phyloP scores from a whole-genome alignment of 92 coral and sea anemone genomes.

The Bergia sp. region DNA sequence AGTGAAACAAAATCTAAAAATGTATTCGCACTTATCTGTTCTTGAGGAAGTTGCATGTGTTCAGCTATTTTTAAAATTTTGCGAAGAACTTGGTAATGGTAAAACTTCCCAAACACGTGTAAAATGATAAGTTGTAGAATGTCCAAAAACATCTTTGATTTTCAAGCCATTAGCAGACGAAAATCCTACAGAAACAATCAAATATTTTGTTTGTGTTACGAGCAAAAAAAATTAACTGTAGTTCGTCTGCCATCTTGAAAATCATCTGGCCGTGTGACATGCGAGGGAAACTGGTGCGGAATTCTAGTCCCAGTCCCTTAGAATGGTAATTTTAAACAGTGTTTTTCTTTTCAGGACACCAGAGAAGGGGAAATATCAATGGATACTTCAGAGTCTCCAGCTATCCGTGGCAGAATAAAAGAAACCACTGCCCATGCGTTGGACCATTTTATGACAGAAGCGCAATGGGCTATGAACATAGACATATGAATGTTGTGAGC shows the following conservation, averaged over 20 bases:
- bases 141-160: no score
- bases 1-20: no score
- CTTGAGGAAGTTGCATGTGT: no score
- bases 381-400: background rate
- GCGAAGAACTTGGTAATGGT: no score
- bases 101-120: no score
- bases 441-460: conserved; percentile 23
- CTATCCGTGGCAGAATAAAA: conserved; percentile 13
- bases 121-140: no score
- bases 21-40: no score
- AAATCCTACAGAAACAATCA: no score
- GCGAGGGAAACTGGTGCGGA: background rate
- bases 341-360: conserved; percentile 4
- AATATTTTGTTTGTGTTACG: background rate
- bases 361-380: conserved; percentile 14
- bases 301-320: background rate
- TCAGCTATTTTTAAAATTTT: no score
- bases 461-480: conserved; percentile 33
- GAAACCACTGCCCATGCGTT: conserved; percentile 8
- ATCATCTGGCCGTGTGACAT: no score
- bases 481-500: conserved; percentile 14
- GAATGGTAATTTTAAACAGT: background rate
- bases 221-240: background rate
- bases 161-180: no score
- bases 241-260: no score